Evolutionary conservation across 2,113 vertebrate genomes (phyloP).

Genomic region (Aegypius monachus): DNA sequence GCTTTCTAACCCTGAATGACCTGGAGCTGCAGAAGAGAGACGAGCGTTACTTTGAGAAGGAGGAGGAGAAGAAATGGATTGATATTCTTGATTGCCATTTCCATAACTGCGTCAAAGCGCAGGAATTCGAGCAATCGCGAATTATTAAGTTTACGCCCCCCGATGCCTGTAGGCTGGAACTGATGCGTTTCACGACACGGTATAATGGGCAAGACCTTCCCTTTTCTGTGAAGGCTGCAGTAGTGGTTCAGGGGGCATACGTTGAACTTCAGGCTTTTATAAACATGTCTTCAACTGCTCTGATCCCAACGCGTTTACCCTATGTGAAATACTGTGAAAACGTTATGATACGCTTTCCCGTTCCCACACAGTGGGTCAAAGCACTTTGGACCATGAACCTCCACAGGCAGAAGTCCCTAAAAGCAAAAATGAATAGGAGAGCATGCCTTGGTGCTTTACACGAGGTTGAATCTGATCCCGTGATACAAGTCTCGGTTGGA

Average conservation of each 20-base stretch:
- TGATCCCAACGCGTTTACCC: slow-evolving; percentile 17
- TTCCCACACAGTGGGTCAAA: slow-evolving; percentile 90
- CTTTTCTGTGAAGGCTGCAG: slow-evolving; percentile 85
- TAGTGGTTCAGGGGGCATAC: slow-evolving; percentile 91
- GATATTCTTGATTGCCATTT: slow-evolving; percentile 83
- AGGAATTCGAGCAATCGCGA: slow-evolving; percentile 80
- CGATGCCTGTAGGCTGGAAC: slow-evolving; percentile 87
- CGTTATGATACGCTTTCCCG: slow-evolving; percentile 84
- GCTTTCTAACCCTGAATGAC: slow-evolving; percentile 92
- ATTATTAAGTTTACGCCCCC: slow-evolving; percentile 86
- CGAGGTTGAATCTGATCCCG: slow-evolving; percentile 80
- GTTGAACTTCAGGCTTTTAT: slow-evolving; percentile 93
- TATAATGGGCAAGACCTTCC: slow-evolving; percentile 78
- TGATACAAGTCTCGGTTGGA: slow-evolving; percentile 90
- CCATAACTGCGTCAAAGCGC: slow-evolving; percentile 83
- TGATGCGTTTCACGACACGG: slow-evolving; percentile 87
- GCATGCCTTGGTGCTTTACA: slow-evolving; percentile 84
- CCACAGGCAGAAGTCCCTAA: slow-evolving; percentile 90
- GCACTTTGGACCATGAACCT: slow-evolving; percentile 88
- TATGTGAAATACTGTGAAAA: slow-evolving; percentile 83
- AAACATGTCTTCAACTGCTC: slow-evolving; percentile 77
- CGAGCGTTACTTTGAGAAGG: slow-evolving; percentile 79
- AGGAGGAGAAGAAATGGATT: slow-evolving; percentile 78
- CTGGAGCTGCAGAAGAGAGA: slow-evolving; percentile 79
- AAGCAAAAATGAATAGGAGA: slow-evolving; percentile 92